Conservation (phyloP, 92 coral and sea anemone species). For the Porites lobata region DNA sequence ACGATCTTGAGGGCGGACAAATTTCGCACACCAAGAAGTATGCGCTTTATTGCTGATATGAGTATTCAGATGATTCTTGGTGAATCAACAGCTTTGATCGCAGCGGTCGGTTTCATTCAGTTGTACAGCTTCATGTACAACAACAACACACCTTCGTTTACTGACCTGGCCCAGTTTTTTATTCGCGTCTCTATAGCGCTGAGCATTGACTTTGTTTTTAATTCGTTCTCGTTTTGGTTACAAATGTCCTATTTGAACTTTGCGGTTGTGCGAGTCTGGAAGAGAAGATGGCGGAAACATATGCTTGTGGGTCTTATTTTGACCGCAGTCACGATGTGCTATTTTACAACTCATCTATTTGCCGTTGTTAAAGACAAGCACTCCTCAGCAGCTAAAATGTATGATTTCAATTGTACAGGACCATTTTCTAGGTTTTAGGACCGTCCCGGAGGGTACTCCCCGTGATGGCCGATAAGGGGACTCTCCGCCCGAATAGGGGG, state of each 20-base stretch:
- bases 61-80: conserved; percentile 72
- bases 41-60: conserved; percentile 73
- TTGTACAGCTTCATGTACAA: conserved; percentile 64
- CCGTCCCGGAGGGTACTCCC: too few relatives aligned
- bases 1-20: conserved; percentile 5
- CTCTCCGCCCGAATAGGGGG: too few relatives aligned
- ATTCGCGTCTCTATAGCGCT: conserved; percentile 60
- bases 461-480: too few relatives aligned
- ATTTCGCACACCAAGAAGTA: conserved; percentile 69
- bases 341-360: conserved; percentile 47
- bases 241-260: conserved; percentile 43
- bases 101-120: conserved; percentile 67
- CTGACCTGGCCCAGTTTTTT: conserved; percentile 42
- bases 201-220: conserved; percentile 63
- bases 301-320: conserved; percentile 37
- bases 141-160: conserved; percentile 25
- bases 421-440: conserved; percentile 12
- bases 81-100: conserved; percentile 67
- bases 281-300: conserved; percentile 57
- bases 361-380: conserved; percentile 25
- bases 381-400: neutral
- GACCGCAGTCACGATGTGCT: conserved; percentile 27
- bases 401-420: conserved; percentile 7
- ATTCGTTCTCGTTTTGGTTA: conserved; percentile 49
- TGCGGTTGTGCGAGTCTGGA: conserved; percentile 58